These are phyloP conservation scores for Osmerus eperlanus DNA, from an alignment of 2,113 vertebrate genomes.

Conservation along the genomic window DNA sequence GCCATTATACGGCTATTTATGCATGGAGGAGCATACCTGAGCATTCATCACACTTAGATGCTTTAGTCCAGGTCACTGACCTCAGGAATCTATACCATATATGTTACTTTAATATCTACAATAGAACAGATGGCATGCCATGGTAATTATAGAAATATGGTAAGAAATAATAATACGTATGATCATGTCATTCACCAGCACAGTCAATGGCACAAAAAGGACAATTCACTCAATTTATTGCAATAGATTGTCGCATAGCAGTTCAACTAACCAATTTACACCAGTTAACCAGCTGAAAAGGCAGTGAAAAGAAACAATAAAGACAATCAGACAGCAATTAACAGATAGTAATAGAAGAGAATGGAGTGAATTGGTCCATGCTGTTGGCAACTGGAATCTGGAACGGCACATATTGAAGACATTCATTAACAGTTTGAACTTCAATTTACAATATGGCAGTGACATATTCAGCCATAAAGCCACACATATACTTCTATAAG, in stretches of 20 bases:
- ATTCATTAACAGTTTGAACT: not conserved
- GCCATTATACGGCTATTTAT: slow-evolving; percentile 31
- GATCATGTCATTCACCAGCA: no score
- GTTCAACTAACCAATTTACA: not conserved
- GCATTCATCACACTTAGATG: slow-evolving; percentile 26
- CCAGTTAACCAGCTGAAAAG: not conserved
- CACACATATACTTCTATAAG: no score
- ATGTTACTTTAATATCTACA: not conserved
- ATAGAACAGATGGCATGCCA: no score
- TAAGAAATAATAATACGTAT: no score
- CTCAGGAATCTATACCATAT: not conserved
- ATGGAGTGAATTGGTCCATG: not conserved
- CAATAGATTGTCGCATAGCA: no score
- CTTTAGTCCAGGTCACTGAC: slow-evolving; percentile 7
- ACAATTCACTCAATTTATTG: no score
- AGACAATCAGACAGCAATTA: slow-evolving; percentile 7
- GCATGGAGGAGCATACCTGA: slow-evolving; percentile 11
- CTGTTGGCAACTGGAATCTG: not conserved
- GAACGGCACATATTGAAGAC: not conserved
- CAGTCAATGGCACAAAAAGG: no score
- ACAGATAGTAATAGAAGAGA: not conserved
- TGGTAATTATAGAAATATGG: no score
- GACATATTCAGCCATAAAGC: no score
- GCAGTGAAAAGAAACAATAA: not conserved
- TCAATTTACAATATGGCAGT: no score